Percentiles rank a stretch among this genome's conserved stretches.
Conservation (phyloP, 92 coral and sea anemone species). For the Epizoanthus ramosus region DNA sequence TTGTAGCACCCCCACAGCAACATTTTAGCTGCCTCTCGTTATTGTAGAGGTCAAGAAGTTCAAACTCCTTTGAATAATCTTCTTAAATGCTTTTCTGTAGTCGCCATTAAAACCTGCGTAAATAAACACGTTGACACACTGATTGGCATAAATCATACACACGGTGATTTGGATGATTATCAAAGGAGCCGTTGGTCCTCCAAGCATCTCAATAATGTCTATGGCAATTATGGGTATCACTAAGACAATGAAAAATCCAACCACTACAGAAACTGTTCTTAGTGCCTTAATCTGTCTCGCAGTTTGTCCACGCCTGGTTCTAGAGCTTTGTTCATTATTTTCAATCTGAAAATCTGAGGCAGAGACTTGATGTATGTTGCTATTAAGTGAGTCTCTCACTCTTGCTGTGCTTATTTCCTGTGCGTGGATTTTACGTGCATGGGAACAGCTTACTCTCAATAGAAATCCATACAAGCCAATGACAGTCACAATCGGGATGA, state of each 20-base stretch:
- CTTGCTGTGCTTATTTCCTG: conserved; percentile 57
- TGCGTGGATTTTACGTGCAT: conserved; percentile 58
- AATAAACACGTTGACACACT: conserved; percentile 74
- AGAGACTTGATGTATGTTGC: not conserved
- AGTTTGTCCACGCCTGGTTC: conserved; percentile 20
- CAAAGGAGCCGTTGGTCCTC: conserved; percentile 56
- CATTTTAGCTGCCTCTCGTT: not conserved
- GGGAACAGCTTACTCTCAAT: conserved; percentile 69
- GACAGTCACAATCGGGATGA: conserved; percentile 62
- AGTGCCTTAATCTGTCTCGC: conserved; percentile 58
- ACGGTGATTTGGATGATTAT: conserved; percentile 52
- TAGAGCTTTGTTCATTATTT: not conserved
- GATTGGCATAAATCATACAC: conserved; percentile 82
- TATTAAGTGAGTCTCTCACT: not conserved
- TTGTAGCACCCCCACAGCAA: too few relatives aligned
- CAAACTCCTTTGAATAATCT: conserved; percentile 34
- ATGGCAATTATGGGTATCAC: conserved; percentile 71
- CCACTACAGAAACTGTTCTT: conserved; percentile 69
- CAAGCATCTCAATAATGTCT: conserved; percentile 66
- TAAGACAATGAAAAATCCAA: conserved; percentile 69
- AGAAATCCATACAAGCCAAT: conserved; percentile 66
- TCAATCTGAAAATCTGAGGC: conserved; percentile 4
- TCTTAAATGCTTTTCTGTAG: conserved; percentile 68
- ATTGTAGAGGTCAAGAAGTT: not conserved
- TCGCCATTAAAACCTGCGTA: conserved; percentile 80